These are phyloP conservation scores for Beaufortia kweichowensis DNA, from an alignment of 2,113 vertebrate species.

Conservation along the genomic window DNA sequence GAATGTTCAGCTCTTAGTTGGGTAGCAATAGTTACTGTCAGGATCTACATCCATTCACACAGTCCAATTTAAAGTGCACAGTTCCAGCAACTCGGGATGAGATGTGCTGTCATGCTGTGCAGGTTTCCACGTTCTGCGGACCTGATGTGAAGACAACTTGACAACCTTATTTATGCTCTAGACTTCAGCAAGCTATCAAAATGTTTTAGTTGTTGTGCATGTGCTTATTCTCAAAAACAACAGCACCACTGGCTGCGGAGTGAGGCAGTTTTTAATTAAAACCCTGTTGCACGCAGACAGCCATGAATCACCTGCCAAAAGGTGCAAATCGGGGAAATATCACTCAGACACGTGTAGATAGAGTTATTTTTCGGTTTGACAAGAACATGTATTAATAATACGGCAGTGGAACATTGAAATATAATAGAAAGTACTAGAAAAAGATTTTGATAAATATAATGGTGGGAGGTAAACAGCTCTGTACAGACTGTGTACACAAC, in stretches of 20 bases:
- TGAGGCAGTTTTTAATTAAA: conserved; percentile 21
- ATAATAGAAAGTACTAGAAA: not conserved
- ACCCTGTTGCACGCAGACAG: conserved; percentile 12
- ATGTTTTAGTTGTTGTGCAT: conserved; percentile 22
- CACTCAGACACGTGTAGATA: not conserved
- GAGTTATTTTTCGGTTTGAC: conserved; percentile 6
- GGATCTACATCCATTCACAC: conserved; percentile 4
- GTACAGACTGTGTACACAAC: not conserved
- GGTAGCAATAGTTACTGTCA: conserved; percentile 24
- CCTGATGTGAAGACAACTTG: conserved; percentile 17
- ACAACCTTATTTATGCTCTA: conserved; percentile 32
- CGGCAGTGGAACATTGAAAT: not conserved
- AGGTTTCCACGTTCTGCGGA: not conserved
- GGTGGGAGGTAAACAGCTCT: not conserved
- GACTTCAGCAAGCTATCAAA: conserved; percentile 16
- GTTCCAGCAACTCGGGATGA: conserved; percentile 6
- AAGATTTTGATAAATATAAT: not conserved
- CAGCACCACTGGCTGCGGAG: not conserved
- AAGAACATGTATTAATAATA: not conserved
- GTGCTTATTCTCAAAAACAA: conserved; percentile 23
- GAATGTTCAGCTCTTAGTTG: conserved; percentile 15
- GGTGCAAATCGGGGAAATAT: conserved; percentile 13
- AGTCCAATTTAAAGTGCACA: conserved; percentile 24
- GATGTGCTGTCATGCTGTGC: conserved; percentile 8
- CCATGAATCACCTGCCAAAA: conserved; percentile 37